Evolutionary conservation across 2,113 vertebrate genomes (phyloP), one percentile per base, ranked within the genome.

Genomic region (Daubentonia madagascariensis): DNA sequence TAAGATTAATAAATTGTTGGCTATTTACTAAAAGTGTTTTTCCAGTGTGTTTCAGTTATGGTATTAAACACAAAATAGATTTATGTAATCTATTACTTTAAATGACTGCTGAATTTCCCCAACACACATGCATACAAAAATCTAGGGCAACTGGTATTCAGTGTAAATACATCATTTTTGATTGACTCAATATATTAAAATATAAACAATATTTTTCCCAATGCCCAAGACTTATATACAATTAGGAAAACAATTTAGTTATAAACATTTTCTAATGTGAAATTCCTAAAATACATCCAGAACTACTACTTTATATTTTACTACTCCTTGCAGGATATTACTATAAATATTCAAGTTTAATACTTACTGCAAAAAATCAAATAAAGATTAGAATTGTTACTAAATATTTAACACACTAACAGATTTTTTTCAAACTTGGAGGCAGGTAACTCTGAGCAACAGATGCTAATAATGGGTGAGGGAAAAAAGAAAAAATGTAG

Each of bases 1-100:
- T 84, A 54, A 85, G 20, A 95, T 88, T 59, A 94, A 91, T 50
- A 59, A 87, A 88, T 61, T 65, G 8, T 78, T 95, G 35, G 68
- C 95, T 78, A 75, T 92, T 97, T 94, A 91, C 67, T 96, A 94
- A 97, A 98, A 92, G 85, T 25, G 10, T 30, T 93, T 94, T 91
- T 70, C 13, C 52, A 92, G 3, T 84, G 43, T 85, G 52, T 89
- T 83, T 76, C 30, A 96, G 3, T 85, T 52, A 97, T 68, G 81
- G 35, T 93, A 95, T 92, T 11, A 83, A 65, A 96, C 59, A 37
- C 90, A 92, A 91, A 96, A 96, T 61, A 63, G 70, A 95, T 97
- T 97, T 97, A 91, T 75, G 2, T 87, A 97, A 92, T 22, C 72
- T 94, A 94, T 84, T 89, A 96, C 70, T 97, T 97, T 87, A 95